Evolutionary conservation across 2,797 vertebrate genomes (phyloP), one percentile per base, ranked within the genome.

Genomic region (Sebastes itinus): DNA sequence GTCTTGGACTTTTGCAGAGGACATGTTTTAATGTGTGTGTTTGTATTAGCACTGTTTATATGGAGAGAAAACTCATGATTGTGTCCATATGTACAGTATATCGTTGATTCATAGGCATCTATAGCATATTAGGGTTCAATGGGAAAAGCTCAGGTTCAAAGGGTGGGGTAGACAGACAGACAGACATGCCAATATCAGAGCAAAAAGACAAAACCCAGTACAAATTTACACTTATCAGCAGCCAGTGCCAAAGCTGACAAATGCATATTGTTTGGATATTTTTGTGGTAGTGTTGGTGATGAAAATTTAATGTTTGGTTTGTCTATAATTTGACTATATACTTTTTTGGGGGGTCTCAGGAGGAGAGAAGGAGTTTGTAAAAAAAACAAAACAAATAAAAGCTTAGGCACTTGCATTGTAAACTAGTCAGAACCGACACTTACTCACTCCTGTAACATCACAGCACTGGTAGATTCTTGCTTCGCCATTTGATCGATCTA

Each of bases 361-460:
- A 84, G 77, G 71, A 38, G 71, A 75, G 78, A 82, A 86, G 63
- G 79, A 81, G 72, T 81, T 87, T 87, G 80, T 88, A 46, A 83
- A 80, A 86, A 84, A 83, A 22, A 14, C 55, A 77, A 54, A 60
- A 80, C 38, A 88, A 76, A 77, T 81, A 35, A 89, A 90, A 92
- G 81, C 64, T 60, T 85, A 91, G 94, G 95, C 95, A 95, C 95
- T 96, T 95, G 92, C 86, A 82, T 88, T 87, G 69, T 91, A 87
- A 92, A 90, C 56, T 78, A 79, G 89, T 88, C 89, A 81, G 71
- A 90, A 89, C 80, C 77, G 63, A 82, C 75, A 89, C 78, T 77
- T 82, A 78, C 67, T 87, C 84, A 82, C 87, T 82, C 73, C 82
- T 85, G 82, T 78, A 68, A 87, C 92, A 92, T 89, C 88, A 84